These are phyloP conservation scores for Alcedo atthis DNA, from an alignment of 2,797 vertebrate genomes.

Conservation along the genomic window DNA sequence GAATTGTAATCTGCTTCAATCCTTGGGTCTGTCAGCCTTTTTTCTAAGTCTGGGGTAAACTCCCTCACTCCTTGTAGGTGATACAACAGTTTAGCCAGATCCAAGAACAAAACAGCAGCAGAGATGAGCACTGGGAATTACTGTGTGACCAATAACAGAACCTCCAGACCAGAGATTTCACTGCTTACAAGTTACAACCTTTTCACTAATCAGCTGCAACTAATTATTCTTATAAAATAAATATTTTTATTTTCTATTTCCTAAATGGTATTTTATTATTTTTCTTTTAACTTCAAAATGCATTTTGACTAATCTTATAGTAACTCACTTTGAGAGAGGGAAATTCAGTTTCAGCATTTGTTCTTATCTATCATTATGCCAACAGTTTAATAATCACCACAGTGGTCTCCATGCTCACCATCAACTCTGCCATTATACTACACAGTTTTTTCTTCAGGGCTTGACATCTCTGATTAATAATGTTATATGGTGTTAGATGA, in stretches of 20 bases:
- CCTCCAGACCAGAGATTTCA: neutral
- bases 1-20: neutral
- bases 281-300: neutral
- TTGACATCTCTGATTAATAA: neutral
- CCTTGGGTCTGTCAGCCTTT: neutral
- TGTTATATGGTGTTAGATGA: neutral
- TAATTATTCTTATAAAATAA: neutral
- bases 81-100: neutral
- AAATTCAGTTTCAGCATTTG: neutral
- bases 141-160: neutral
- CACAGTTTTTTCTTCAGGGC: neutral
- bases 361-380: neutral
- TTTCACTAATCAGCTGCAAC: neutral
- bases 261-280: neutral
- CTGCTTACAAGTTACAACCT: neutral
- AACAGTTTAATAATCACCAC: neutral
- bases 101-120: neutral
- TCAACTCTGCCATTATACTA: neutral
- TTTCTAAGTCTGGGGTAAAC: neutral
- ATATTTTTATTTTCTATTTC: neutral
- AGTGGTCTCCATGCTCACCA: neutral
- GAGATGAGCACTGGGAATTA: neutral
- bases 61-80: neutral
- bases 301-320: neutral
- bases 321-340: neutral